Percentiles rank a stretch among this genome's conserved stretches.
Evolutionary conservation across 2,113 vertebrate species (phyloP).

Genomic region (Dolichallabes microphthalmus): DNA sequence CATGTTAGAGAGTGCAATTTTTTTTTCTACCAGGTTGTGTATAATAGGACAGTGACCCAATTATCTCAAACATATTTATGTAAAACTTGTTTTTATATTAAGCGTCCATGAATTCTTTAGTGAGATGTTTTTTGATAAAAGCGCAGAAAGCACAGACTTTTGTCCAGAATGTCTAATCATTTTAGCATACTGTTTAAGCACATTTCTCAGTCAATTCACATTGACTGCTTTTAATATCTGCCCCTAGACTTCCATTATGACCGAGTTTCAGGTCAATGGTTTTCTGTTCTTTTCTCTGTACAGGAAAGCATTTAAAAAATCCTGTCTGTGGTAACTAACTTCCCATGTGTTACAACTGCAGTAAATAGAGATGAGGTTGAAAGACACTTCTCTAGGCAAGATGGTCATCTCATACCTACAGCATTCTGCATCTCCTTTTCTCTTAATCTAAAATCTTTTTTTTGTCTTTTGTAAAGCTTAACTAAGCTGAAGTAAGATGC

Average conservation of each 20-base stretch:
- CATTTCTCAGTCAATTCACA: not conserved
- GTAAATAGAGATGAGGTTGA: not conserved
- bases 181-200: not conserved
- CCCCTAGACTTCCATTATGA: not conserved
- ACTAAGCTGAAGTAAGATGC: not conserved
- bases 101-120: not conserved
- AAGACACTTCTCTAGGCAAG: not conserved
- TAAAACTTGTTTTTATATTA: not conserved
- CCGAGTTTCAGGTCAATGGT: not conserved
- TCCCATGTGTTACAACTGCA: not conserved
- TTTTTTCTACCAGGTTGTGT: no score
- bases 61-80: not conserved
- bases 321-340: not conserved
- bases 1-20: no score
- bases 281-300: not conserved
- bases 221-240: not conserved
- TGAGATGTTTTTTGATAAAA: not conserved
- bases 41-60: not conserved
- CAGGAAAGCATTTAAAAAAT: not conserved
- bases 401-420: not conserved
- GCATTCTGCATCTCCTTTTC: not conserved
- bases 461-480: not conserved
- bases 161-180: not conserved
- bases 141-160: not conserved
- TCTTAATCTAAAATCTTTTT: not conserved